Evolutionary conservation across 1,140 invertebrate genomes (phyloP), one percentile per base, ranked within the genome.

Genomic region (Drosophila nigrodunni): DNA sequence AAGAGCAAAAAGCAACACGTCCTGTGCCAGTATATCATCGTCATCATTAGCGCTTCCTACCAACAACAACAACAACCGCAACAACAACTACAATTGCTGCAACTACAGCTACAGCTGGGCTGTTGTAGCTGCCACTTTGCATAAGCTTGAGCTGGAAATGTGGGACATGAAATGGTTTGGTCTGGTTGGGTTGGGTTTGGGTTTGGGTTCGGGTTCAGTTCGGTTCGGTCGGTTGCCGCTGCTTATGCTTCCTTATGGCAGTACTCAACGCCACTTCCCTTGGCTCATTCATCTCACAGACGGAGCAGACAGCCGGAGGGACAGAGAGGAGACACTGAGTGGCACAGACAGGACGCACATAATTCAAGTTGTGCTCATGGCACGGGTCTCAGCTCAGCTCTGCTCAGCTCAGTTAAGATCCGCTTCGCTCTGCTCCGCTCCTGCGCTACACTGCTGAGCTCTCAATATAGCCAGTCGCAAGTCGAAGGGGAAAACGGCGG

Each of bases 241-340:
- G 82, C 76, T 87, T 79, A 69, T 80, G 80, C 77, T 89, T 88
- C 83, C 83, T 87, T 87, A 89, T 87, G 83, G 83, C 70, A 88
- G 80, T 87, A 82, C 80, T 87, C 82, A 87, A 87, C 83, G 85
- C 80, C 85, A 88, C 85, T 87, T 87, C 83, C 83, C 82, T 83
- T 62, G 47, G 77, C 82, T 79, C 83, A 88, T 87, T 88, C 83
- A 88, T 87, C 83, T 82, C 77, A 59, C 69, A 77, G 66, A 58
- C 62, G 75, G 64, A 86, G 80, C 39, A 74, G 30, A 62, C 43
- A 58, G 13, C 58, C 7, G 10, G 39, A 86, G 74, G 74, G 15
- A 49, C 70, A 71, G 41, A 46, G 39, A 41, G 39, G 7, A 52
- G 3, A 47, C 44, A 52, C 34, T 60, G 41, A 70, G 47, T 55